These are phyloP conservation scores for Montipora efflorescens DNA, from an alignment of 64 coral and sea anemone genomes.

Conservation along the genomic window DNA sequence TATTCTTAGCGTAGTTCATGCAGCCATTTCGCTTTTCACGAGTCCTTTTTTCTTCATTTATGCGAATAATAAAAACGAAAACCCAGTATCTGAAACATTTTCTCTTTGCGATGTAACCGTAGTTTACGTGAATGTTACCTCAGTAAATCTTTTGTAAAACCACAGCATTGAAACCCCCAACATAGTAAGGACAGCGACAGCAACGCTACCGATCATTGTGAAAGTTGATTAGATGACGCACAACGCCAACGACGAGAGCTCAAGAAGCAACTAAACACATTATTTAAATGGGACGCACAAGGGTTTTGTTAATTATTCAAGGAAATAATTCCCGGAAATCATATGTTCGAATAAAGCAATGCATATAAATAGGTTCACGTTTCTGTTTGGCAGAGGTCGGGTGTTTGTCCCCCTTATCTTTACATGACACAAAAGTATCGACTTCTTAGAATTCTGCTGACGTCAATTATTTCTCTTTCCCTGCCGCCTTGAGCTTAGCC, in stretches of 20 bases:
- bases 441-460: neutral
- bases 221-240: neutral
- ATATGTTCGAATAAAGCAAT: neutral
- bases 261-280: slow-evolving; percentile 15
- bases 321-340: slow-evolving; percentile 29
- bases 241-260: neutral
- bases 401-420: neutral
- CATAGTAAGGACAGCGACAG: slow-evolving; percentile 23
- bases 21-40: no score
- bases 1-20: no score
- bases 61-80: no score
- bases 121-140: slow-evolving; percentile 20
- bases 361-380: neutral
- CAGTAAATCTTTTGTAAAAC: slow-evolving; percentile 52
- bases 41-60: neutral
- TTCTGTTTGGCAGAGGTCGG: neutral
- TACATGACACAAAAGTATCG: neutral
- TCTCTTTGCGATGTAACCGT: neutral
- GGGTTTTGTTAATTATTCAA: neutral
- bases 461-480: neutral
- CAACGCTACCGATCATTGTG: slow-evolving; percentile 27
- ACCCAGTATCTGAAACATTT: no score
- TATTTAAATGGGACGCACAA: neutral
- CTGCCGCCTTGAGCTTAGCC: neutral
- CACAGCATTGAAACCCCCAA: slow-evolving; percentile 6